Evolutionary conservation across 2,888 invertebrate genomes (phyloP).

Genomic region (Conops quadrifasciatus): DNA sequence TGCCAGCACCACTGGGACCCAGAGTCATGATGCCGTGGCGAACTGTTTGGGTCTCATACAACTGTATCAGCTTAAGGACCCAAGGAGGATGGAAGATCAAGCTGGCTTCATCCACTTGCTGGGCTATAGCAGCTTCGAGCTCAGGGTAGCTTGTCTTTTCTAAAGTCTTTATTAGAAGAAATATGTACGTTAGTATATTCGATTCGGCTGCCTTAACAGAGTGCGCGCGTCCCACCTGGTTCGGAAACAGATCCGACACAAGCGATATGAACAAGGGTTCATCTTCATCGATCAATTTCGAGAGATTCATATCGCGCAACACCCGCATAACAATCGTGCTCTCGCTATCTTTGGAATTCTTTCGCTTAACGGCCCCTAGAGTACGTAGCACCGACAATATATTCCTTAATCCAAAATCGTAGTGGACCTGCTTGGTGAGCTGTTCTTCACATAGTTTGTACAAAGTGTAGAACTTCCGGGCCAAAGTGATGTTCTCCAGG

Average conservation of each 20-base stretch:
- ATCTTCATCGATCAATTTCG: constrained; percentile 96
- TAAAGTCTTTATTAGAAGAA: constrained; percentile 67
- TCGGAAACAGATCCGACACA: constrained; percentile 95
- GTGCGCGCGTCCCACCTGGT: constrained; percentile 69
- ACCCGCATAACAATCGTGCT: constrained; percentile 97
- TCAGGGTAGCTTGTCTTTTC: constrained; percentile 92
- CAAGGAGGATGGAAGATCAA: constrained; percentile 93
- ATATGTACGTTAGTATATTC: too few relatives aligned
- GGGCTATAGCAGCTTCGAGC: constrained; percentile 85
- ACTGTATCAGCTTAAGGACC: constrained; percentile 93
- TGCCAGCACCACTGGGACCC: constrained; percentile 94
- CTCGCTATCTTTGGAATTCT: constrained; percentile 91
- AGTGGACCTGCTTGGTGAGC: constrained; percentile 96
- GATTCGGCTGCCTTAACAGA: neutral
- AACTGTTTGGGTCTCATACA: constrained; percentile 94
- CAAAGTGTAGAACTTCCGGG: constrained; percentile 94
- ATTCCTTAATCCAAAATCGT: constrained; percentile 95
- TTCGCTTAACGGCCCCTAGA: constrained; percentile 89
- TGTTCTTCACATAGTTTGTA: constrained; percentile 98
- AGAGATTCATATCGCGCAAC: constrained; percentile 96
- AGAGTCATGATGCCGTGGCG: constrained; percentile 96
- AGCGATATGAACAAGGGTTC: constrained; percentile 97
- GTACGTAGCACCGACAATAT: constrained; percentile 94
- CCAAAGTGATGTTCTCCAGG: constrained; percentile 91
- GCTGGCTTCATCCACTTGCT: constrained; percentile 81